Evolutionary conservation across 2,888 invertebrate species (phyloP), one percentile per base, ranked within the genome.

Genomic region (Cephus runcator): DNA sequence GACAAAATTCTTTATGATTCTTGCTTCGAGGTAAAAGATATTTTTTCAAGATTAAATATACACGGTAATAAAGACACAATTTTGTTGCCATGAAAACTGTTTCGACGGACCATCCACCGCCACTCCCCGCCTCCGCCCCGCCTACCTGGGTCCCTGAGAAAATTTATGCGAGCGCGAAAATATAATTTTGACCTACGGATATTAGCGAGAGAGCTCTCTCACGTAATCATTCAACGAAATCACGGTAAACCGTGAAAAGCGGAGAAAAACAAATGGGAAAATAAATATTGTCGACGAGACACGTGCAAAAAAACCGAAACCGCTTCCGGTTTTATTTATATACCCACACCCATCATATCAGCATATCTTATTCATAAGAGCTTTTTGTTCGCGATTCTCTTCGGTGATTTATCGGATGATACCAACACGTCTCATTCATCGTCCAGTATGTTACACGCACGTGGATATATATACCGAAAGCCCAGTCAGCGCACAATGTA

Each of bases 311-410:
- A 73, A 33, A 69, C n/a, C 68, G 31, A 35, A 31, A 23, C 69
- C 75, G 69, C 75, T 56, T 56, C 23, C 40, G 23, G 40, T 23
- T 77, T 75, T 77, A 77, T 77, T 75, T 56, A 71, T 73, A 34
- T 33, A 11, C 40, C 78, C n/a, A 31, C 35, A 11, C 69, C 78
- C 33, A 12, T 71, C 33, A 36, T 78, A 78, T 78, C 73, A 78
- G 75, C 73, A 78, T 76, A 76, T 78, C 73, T 78, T 76, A 78
- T 78, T 78, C 78, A 76, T 76, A 76, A 34, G 78, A 71, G 73
- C 34, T 76, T 76, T 78, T 78, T 75, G 73, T 76, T 73, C 75
- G 68, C 73, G 71, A 23, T 73, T 69, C 74, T 56, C 35, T 74
- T 30, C 74, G 34, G 34, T 34, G 75, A 78, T 78, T 76, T 78